Evolutionary conservation across 64 coral and sea anemone species (phyloP), one percentile per base, ranked within the genome.

Genomic region (Actinia tenebrosa): DNA sequence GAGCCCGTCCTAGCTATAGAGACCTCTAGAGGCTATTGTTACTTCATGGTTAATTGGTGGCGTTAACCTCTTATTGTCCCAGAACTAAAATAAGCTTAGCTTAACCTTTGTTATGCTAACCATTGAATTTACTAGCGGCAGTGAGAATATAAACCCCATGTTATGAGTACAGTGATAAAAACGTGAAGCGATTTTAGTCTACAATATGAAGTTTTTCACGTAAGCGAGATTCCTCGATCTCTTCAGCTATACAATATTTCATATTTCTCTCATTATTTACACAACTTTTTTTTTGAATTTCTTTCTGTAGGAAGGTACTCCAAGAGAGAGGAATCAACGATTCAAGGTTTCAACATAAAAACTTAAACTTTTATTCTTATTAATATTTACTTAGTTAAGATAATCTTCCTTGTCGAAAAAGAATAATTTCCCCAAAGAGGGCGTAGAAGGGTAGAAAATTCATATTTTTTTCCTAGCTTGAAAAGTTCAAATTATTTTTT

Each of bases 271-370:
- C 42, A 4, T 75, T 75, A 42, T 9, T 75, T 15, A 75, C 42
- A 8, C 2, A 13, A 30, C 75, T 71, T 89, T 23, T 2, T 78
- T 2, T 78, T 0, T 79, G 11, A 37, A 37, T 75, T 92, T 79
- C 64, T 56, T 25, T 77, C 15, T 79, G 11, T 30, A 92, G 91
- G 82, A 92, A 92, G 78, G 91, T 92, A 56, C 75, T 92, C 47
- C 86, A 92, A 85, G 91, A 92, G 80, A 77, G 91, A 89, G 91
- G 91, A 6, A 52, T 92, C 4, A 84, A 53, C 69, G 87, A 92
- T 37, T 88, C 86, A 53, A 88, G 91, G 91, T 92, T 88, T 20
- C 52, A 56, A 25, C 55, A 42, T 11, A 18, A 50, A 81, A 0
- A 81, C 19, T 81, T 81, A 19, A 19, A 22, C 0, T 45, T 81